Conservation (phyloP, 2,888 invertebrate genomes). For the Dioctria rufipes region DNA sequence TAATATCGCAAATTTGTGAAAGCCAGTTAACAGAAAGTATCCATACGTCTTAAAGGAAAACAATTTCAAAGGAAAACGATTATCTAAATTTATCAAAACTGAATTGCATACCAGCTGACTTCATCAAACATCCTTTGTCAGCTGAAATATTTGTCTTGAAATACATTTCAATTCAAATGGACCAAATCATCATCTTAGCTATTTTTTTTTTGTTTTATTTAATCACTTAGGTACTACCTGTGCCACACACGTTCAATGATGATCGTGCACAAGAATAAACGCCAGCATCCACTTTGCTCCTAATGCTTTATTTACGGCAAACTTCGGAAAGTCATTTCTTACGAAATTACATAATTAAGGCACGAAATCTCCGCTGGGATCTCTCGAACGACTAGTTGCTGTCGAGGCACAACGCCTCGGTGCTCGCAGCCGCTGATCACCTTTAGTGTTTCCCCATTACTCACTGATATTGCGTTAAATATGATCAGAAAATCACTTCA, state of each 20-base stretch:
- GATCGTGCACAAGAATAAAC: constrained; percentile 16
- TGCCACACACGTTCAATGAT: constrained; percentile 34
- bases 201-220: background rate
- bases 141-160: background rate
- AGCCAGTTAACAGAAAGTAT: no score
- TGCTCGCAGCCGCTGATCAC: constrained; percentile 32
- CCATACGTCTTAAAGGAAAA: no score
- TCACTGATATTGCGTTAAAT: constrained; percentile 54
- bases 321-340: constrained; percentile 50
- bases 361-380: constrained; percentile 35
- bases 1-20: no score
- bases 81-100: no score
- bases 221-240: constrained; percentile 8
- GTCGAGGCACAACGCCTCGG: constrained; percentile 44
- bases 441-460: constrained; percentile 51
- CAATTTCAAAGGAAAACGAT: no score
- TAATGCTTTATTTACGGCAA: constrained; percentile 45
- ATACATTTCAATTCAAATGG: constrained; percentile 15
- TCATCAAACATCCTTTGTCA: background rate
- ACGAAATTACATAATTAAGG: constrained; percentile 57
- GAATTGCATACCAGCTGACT: background rate
- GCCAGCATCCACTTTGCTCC: constrained; percentile 14
- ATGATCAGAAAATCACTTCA: constrained; percentile 56
- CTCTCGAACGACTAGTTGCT: constrained; percentile 43
- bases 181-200: constrained; percentile 42